A percentile compares a stretch with the other conserved stretches of the same genome.
Evolutionary conservation across 2,888 invertebrate genomes (phyloP).

Genomic region (Scelioninae gen. 1): DNA sequence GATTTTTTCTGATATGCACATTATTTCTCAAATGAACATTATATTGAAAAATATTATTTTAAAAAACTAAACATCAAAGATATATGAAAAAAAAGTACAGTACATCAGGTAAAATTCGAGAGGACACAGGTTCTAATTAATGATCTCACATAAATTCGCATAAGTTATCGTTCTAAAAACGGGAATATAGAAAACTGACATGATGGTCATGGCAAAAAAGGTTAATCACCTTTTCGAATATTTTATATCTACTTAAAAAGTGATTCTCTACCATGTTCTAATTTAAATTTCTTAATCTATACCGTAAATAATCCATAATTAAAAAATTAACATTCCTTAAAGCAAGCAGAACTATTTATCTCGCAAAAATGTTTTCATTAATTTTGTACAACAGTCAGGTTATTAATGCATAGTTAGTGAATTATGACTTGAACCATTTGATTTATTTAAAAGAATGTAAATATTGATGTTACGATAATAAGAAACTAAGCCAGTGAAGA

Average conservation of each 20-base stretch:
- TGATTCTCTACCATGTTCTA: conserved; percentile 1
- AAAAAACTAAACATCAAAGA: too few relatives aligned
- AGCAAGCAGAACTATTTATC: conserved; percentile 14
- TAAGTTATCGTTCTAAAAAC: conserved; percentile 14
- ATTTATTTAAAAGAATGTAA: conserved; percentile 45
- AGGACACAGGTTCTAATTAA: conserved; percentile 29
- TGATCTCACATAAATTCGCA: conserved; percentile 20
- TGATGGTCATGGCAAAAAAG: conserved; percentile 18
- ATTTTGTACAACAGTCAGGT: conserved; percentile 14
- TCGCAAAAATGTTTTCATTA: conserved; percentile 22
- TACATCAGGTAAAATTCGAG: conserved; percentile 17
- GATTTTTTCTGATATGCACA: too few relatives aligned
- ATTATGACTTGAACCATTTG: not conserved
- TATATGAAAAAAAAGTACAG: not conserved
- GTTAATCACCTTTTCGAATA: conserved; percentile 47
- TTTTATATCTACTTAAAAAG: conserved; percentile 30
- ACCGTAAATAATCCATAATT: conserved; percentile 32
- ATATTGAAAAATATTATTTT: too few relatives aligned
- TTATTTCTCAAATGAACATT: too few relatives aligned
- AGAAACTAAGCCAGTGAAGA: conserved; percentile 24
- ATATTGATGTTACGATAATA: conserved; percentile 40
- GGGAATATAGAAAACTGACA: conserved; percentile 11
- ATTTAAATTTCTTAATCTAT: conserved; percentile 32
- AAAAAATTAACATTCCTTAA: conserved; percentile 28
- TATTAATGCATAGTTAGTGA: conserved; percentile 14